These are phyloP conservation scores for Melanotaenia boesemani DNA, from an alignment of 2,797 vertebrate species.

Conservation along the genomic window DNA sequence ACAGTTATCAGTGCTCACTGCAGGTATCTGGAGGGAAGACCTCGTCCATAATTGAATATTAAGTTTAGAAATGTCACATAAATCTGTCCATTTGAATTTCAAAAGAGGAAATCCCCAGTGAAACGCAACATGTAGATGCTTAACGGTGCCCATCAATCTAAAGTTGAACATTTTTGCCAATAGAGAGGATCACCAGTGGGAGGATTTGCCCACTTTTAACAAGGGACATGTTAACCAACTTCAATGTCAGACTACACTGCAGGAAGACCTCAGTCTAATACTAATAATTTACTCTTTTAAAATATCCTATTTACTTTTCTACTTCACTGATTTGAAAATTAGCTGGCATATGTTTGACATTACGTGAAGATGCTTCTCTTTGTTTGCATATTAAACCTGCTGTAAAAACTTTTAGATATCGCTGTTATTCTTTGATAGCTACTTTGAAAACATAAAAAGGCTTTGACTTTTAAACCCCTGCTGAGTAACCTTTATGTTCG, in stretches of 20 bases:
- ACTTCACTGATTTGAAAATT: not conserved
- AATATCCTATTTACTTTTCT: conserved; percentile 2
- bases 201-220: conserved; percentile 66
- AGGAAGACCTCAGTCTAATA: conserved; percentile 25
- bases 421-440: conserved; percentile 32
- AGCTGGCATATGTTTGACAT: not conserved
- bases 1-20: conserved; percentile 70
- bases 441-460: conserved; percentile 28
- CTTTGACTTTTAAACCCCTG: conserved; percentile 46
- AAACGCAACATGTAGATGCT: conserved; percentile 41
- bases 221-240: conserved; percentile 47
- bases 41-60: conserved; percentile 75
- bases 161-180: conserved; percentile 67
- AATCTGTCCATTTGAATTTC: conserved; percentile 71
- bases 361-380: conserved; percentile 11
- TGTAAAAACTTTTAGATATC: conserved; percentile 7
- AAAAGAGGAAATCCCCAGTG: conserved; percentile 60
- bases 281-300: conserved; percentile 33
- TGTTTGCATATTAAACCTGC: conserved; percentile 19
- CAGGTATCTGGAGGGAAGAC: conserved; percentile 55
- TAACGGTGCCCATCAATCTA: conserved; percentile 69
- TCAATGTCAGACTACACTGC: conserved; percentile 22
- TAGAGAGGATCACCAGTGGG: conserved; percentile 44
- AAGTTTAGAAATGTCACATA: conserved; percentile 74
- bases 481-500: conserved; percentile 50